phyloP scores from a whole-genome alignment of 2,113 vertebrate genomes.

The Oncorhynchus tshawytscha region DNA sequence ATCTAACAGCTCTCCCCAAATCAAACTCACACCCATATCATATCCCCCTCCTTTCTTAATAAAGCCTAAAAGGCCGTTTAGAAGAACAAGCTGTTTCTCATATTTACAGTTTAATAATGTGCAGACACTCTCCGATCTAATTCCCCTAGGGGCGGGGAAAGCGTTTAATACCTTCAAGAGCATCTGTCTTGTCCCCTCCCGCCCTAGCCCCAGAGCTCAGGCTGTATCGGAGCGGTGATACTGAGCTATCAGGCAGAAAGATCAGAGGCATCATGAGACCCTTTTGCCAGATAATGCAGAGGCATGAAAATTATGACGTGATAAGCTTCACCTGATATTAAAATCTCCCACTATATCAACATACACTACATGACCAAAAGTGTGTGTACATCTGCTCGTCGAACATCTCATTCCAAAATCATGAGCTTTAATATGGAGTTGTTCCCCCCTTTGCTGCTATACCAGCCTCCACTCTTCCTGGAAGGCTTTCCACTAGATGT shows the following conservation, averaged over 20 bases:
- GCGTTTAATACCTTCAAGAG: background rate
- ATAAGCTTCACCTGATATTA: slow-evolving; percentile 42
- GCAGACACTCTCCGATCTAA: background rate
- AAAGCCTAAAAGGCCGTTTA: slow-evolving; percentile 23
- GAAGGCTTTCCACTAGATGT: too few relatives aligned
- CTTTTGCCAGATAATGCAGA: slow-evolving; percentile 40
- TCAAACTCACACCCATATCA: background rate
- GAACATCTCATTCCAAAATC: too few relatives aligned
- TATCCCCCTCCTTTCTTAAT: background rate
- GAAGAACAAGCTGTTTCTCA: slow-evolving; percentile 27
- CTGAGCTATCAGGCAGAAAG: slow-evolving; percentile 35
- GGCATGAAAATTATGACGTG: slow-evolving; percentile 52
- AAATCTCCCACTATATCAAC: slow-evolving; percentile 50
- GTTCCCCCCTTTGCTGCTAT: too few relatives aligned
- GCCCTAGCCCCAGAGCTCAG: background rate
- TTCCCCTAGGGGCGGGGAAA: background rate
- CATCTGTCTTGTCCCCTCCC: background rate
- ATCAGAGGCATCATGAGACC: slow-evolving; percentile 35
- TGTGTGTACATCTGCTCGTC: too few relatives aligned
- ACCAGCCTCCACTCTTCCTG: too few relatives aligned
- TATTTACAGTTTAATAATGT: slow-evolving; percentile 33
- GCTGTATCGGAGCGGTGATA: slow-evolving; percentile 15
- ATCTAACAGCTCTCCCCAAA: slow-evolving; percentile 14
- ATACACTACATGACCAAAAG: slow-evolving; percentile 15
- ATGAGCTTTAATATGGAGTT: too few relatives aligned